A percentile compares a stretch with the other conserved stretches of the same genome.
phyloP scores from a whole-genome alignment of 2,113 vertebrate genomes.

The Zootoca vivipara region DNA sequence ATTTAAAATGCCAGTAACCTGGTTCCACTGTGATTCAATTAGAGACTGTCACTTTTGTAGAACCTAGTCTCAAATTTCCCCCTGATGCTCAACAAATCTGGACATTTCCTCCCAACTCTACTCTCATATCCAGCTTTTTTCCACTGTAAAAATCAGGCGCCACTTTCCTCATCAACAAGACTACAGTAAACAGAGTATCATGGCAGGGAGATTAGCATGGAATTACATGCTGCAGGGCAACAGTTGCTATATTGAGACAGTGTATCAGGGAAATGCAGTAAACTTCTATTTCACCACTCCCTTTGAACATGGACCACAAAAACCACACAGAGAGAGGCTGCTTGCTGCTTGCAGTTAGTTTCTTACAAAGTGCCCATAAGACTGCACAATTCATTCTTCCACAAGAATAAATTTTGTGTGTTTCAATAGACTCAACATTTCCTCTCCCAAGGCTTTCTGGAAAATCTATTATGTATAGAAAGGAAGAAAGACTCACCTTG shows the following conservation, averaged over 20 bases:
- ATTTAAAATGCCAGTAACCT: background rate
- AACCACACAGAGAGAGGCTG: conserved; percentile 13
- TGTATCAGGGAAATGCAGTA: conserved; percentile 35
- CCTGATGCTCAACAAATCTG: background rate
- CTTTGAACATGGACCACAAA: conserved; percentile 32
- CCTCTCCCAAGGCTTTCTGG: background rate
- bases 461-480: background rate
- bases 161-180: conserved; percentile 22
- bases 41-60: background rate
- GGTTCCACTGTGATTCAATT: background rate
- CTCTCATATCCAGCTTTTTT: background rate
- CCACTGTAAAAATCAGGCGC: conserved; percentile 27
- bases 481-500: conserved; percentile 84
- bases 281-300: conserved; percentile 9
- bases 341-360: background rate
- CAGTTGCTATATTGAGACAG: conserved; percentile 40
- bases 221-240: conserved; percentile 33
- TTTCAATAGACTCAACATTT: background rate
- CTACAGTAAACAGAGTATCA: conserved; percentile 35
- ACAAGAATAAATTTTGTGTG: conserved; percentile 10
- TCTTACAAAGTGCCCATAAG: background rate
- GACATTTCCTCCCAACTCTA: background rate
- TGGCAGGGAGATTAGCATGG: conserved; percentile 35
- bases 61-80: background rate
- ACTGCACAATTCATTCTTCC: background rate